A percentile compares a stretch with the other conserved stretches of the same genome.
Conservation (phyloP, 2,888 invertebrate species). For the Leptopilina drosophilae region DNA sequence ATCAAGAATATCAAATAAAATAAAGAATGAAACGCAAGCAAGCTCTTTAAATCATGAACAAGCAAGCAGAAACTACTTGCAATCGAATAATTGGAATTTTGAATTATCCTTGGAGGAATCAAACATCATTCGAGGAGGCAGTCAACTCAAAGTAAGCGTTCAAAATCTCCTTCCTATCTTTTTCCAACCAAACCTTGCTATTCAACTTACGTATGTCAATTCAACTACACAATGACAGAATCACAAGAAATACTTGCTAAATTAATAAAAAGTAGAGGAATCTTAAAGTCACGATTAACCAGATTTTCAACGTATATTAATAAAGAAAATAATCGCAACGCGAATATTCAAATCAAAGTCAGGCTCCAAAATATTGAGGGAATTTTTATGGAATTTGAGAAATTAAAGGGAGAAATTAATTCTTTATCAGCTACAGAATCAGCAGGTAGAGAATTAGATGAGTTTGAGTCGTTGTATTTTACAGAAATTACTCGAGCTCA, state of each 20-base stretch:
- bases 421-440: background rate
- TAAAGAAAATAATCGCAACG: background rate
- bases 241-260: background rate
- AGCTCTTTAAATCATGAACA: too few species aligned
- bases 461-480: background rate
- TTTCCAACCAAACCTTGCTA: background rate
- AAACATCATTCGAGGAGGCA: too few species aligned
- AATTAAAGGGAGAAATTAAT: background rate
- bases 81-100: too few species aligned
- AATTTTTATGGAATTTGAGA: background rate
- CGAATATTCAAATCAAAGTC: background rate
- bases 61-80: too few species aligned
- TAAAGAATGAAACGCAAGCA: too few species aligned
- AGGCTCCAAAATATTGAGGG: background rate
- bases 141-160: too few species aligned
- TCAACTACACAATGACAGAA: background rate
- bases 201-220: background rate
- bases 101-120: too few species aligned
- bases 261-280: background rate
- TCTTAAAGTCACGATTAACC: background rate
- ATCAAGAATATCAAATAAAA: too few species aligned
- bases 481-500: background rate
- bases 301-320: background rate
- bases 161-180: background rate
- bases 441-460: background rate